Base-by-base conservation (phyloP, 2,888 invertebrate species). In the Argyresthia goedartella region DNA sequence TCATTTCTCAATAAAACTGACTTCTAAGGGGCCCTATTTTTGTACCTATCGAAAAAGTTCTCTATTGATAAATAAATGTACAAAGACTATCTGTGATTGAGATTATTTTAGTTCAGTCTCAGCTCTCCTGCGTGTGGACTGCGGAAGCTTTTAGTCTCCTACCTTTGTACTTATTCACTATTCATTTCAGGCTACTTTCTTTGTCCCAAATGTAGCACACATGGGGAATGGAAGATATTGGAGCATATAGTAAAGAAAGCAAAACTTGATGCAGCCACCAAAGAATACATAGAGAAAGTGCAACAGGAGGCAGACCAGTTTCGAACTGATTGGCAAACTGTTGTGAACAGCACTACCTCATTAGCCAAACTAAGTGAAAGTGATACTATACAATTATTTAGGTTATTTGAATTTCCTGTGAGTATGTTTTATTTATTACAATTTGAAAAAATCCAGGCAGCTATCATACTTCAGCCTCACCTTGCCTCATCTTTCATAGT, bases 161-260 rank as follows among this genome's bases (percentile, higher is more conserved):
- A n/a, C n/a, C n/a, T n/a, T n/a, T n/a, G n/a, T 39, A n/a, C 3
- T 39, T 39, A 8, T 39, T 39, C n/a, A n/a, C 8, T 39, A 11
- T 11, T 39, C 39, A 39, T 39, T 39, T 39, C 67, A 93, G 94
- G 93, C 51, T 89, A 89, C 61, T 93, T 92, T 65, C 66, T 90
- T 49, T 94, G 94, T 64, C 89, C 91, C 25, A 88, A 81, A 57
- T 94, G 94, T 65, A 90, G 90, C 68, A 73, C 88, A n/a, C 88
- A 87, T 55, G 92, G 92, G 3, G 85, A 90, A 25, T 92, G 93
- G 90, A 84, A 73, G 62, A 80, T 77, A 59, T 73, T 92, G 49
- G 89, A 91, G 63, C 81, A 84, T 56, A 71, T 88, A 53, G 65
- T 91, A 1, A 85, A 79, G 55, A 82, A 79, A 63, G 63, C 68